Conservation (phyloP, 2,113 vertebrate genomes). For the Caretta caretta region DNA sequence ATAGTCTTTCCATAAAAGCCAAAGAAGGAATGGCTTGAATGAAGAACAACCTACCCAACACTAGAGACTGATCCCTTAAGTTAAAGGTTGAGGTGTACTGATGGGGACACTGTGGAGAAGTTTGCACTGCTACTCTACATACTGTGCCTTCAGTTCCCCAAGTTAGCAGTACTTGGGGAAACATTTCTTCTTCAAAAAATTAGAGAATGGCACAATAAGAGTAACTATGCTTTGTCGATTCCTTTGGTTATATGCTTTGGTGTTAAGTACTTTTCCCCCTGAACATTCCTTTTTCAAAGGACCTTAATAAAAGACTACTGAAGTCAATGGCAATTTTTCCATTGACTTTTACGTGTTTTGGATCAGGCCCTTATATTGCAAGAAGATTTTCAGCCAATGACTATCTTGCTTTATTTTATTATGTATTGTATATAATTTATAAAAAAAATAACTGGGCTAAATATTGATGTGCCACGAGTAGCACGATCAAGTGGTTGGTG, state of each 20-base stretch:
- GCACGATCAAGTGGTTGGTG: background rate
- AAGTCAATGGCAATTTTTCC: background rate
- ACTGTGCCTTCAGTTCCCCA: background rate
- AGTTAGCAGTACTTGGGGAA: background rate
- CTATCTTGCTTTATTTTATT: background rate
- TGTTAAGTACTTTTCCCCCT: background rate
- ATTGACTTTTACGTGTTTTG: background rate
- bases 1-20: background rate
- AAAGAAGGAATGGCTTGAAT: background rate
- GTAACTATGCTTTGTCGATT: background rate
- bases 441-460: background rate
- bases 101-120: background rate
- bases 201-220: background rate
- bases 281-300: background rate
- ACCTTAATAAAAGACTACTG: background rate
- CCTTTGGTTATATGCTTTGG: background rate
- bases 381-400: background rate
- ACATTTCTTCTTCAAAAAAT: background rate
- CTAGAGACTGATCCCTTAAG: background rate
- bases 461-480: background rate
- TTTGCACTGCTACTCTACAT: background rate
- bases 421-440: background rate
- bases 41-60: background rate
- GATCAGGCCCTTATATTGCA: rapidly evolving
- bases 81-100: background rate